Base-by-base conservation (phyloP, 2,888 invertebrate species). In the Sceliomorpha sp. region DNA sequence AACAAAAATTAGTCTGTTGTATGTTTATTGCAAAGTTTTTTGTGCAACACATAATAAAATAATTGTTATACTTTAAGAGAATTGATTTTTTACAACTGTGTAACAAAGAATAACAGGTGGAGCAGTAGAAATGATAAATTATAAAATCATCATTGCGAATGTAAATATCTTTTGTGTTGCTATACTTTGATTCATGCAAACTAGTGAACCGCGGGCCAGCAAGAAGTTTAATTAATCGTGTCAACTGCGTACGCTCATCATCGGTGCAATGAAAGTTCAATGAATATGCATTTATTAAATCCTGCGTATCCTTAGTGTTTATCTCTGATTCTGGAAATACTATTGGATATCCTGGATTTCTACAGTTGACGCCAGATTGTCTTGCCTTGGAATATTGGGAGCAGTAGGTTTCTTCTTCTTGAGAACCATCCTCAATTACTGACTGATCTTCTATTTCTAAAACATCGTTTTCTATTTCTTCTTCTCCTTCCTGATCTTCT, bases 51-150 rank as follows among this genome's bases (percentile, higher is more conserved):
- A 32, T 9, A 9, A 32, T 4, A 8, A 10, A 1, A 40, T 29
- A 42, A 24, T 56, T 45, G 20, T 13, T 45, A 15, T 36, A 45
- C 13, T 32, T 56, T 29, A 20, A n/a, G 9, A 56, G 39, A 37
- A 8, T 12, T 3, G 37, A 37, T 39, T 45, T 56, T 13, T 36
- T 56, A 29, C 37, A 36, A 29, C 20, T 17, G 2, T 37, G 45
- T 8, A 48, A 36, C 29, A 59, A 34, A 0, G 10, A 27, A 26
- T 17, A 59, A 34, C 50, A 59, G 1, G 7, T 1, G 1, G 2
- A 5, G n/a, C 59, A 59, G 44, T 50, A 59, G 44, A 50, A 50
- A 50, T 59, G 34, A 36, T 59, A 59, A 0, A 13, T 15, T 8
- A 59, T 42, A n/a, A 42, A 44, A 1, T 44, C 56, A 37, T 56